Evolutionary conservation across 2,113 vertebrate genomes (phyloP).

Genomic region (Cryptomyrus ogoouensis): DNA sequence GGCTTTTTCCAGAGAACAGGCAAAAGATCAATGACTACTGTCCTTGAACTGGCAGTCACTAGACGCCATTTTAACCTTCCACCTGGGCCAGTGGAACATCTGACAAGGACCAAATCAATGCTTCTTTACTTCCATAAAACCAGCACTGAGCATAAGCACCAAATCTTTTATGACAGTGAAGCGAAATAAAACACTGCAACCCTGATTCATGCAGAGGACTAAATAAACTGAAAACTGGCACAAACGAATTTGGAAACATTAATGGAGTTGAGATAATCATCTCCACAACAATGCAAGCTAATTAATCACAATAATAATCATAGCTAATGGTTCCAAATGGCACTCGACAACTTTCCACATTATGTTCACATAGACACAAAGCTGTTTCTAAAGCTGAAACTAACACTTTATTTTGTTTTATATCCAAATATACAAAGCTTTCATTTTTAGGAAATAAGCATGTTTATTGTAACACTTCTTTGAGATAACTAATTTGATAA

Average conservation of each 20-base stretch:
- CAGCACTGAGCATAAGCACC: not conserved
- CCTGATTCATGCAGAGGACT: not conserved
- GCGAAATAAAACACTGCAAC: not conserved
- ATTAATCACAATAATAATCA: not conserved
- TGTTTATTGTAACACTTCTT: not conserved
- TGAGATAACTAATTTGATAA: not conserved
- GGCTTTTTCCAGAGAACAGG: slow-evolving; percentile 1
- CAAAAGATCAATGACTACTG: slow-evolving; percentile 14
- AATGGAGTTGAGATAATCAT: slow-evolving; percentile 7
- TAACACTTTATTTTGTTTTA: not conserved
- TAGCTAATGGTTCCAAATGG: not conserved
- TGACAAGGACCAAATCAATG: slow-evolving; percentile 3
- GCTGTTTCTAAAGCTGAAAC: too few species aligned
- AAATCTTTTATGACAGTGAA: not conserved
- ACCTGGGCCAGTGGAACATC: not conserved
- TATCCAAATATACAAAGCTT: not conserved
- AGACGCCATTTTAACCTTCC: not conserved
- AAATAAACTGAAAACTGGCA: not conserved
- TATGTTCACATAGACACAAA: not conserved
- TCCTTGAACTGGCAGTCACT: slow-evolving; percentile 12
- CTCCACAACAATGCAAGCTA: not conserved
- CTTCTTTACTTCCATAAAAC: not conserved
- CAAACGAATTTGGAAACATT: not conserved
- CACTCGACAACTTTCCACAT: not conserved
- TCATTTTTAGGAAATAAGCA: not conserved